Evolutionary conservation across 1,140 invertebrate species (phyloP).

Genomic region (Meteorus sp.): DNA sequence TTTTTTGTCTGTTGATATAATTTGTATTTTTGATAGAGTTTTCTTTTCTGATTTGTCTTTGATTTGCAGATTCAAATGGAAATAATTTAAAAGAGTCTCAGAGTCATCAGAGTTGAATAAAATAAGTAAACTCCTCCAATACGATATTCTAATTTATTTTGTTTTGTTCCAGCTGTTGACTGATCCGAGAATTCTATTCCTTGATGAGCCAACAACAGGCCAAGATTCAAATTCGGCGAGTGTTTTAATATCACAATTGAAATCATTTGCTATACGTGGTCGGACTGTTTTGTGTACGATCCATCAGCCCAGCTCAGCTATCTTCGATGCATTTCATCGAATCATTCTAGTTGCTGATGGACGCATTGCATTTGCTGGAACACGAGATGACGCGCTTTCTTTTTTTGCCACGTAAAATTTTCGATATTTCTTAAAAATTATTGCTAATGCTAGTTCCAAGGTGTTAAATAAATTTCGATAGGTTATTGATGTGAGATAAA

Average conservation of each 20-base stretch:
- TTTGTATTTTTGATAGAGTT: too few species aligned
- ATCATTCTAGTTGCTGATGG: slow-evolving; percentile 88
- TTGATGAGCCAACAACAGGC: slow-evolving; percentile 95
- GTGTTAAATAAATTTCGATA: too few species aligned
- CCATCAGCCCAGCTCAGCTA: slow-evolving; percentile 93
- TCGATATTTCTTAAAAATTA: background rate
- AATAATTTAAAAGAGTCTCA: too few species aligned
- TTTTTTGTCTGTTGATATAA: too few species aligned
- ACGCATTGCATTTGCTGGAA: slow-evolving; percentile 84
- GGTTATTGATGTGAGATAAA: too few species aligned
- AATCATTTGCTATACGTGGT: slow-evolving; percentile 66
- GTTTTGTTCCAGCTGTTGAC: slow-evolving; percentile 73
- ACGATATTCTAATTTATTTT: slow-evolving; percentile 6
- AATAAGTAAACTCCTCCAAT: too few species aligned
- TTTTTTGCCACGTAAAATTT: slow-evolving; percentile 74
- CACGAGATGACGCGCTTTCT: slow-evolving; percentile 68
- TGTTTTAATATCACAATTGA: slow-evolving; percentile 78
- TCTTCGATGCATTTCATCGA: slow-evolving; percentile 87
- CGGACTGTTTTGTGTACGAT: slow-evolving; percentile 94
- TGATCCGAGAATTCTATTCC: slow-evolving; percentile 90
- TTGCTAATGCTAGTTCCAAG: too few species aligned
- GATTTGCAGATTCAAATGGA: too few species aligned
- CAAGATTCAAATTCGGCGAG: slow-evolving; percentile 91
- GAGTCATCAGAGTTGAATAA: too few species aligned
- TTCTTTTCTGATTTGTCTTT: too few species aligned